Base-by-base conservation (phyloP, 2,113 vertebrate genomes). In the Percopsis transmontana region DNA sequence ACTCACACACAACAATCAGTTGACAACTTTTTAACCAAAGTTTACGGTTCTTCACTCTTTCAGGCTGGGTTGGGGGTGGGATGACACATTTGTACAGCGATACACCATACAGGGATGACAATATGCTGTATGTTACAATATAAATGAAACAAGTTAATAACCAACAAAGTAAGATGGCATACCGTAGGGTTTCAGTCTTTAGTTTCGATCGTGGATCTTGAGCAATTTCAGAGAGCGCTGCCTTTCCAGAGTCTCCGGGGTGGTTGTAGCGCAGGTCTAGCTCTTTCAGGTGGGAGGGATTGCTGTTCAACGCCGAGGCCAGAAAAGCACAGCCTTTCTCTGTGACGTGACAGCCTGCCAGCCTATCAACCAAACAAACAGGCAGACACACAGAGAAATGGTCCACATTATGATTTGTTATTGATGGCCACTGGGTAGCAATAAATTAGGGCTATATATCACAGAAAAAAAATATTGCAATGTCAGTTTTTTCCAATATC, bases 181-280 rank as follows among this genome's bases (percentile, higher is more conserved):
- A 80, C 80, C 71, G 16, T 51, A 82, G 18, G 65, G 23, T n/a
- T n/a, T n/a, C n/a, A n/a, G n/a, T 58, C 56, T 54, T 2, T 53
- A 81, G 68, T 13, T 23, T 70, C 21, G 0, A 61, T 11, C 51
- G 0, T 52, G 62, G 67, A 51, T 79, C 45, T 0, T 19, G n/a
- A 20, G 1, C n/a, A 12, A 80, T 39, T 20, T 0, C 65, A 9
- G 5, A 11, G 16, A 80, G 71, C 18, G 1, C 0, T 2, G 0
- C 11, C 10, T 0, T 1, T 0, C 65, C 77, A 1, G 0, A 3
- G 1, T 19, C 38, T 79, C 78, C 79, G 42, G 72, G 68, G 9
- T 82, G 74, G 52, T 85, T 85, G 66, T 85, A 80, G 39, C 11
- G 75, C 23, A 85, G 40, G 58, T 80, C 74, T 57, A 85, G 52